Evolutionary conservation across 2,888 invertebrate species (phyloP), one percentile per base, ranked within the genome.

Genomic region (Bombylius major): DNA sequence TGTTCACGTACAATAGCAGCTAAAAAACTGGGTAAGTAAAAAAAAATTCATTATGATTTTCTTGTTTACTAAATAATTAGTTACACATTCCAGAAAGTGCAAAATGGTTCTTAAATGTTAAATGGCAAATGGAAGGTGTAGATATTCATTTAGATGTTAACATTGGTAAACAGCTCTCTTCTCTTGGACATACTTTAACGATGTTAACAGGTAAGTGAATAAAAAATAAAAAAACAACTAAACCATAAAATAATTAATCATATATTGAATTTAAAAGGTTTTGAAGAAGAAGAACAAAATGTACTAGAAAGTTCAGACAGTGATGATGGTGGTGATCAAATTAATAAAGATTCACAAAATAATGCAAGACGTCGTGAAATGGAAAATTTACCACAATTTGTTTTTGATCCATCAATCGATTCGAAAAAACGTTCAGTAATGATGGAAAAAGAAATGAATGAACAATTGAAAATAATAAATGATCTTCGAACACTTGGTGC

Each of bases 101-200:
- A 5, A 97, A 98, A 70, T 99, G 98, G 98, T 84, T 97, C 67
- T 77, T 99, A 57, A 97, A 97, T 74, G 95, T 99, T 1, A 89
- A 93, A 61, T 98, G 98, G 95, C 90, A 97, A 76, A 99, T 99
- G 99, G 93, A 97, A 72, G 99, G 99, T 52, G 94, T 97, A 9
- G 96, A 96, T 68, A 94, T 97, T 62, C 94, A 97, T 71, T 76
- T 97, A 56, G 96, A 97, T 73, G 91, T 94, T 1, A 93, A 89
- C 70, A 93, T 99, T 48, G 98, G 98, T 54, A 95, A 97, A 71
- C 91, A 96, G 68, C 77, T 98, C 34, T 94, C 95, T 0, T 89
- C 95, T 1, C 77, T 98, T 45, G 95, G 96, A 0, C 91, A 95
- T 71, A 98, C 98, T 0, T 80, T 98, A 55, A 97, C 98, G 0